Evolutionary conservation across 2,888 invertebrate species (phyloP).

Genomic region (Eledone cirrhosa): DNA sequence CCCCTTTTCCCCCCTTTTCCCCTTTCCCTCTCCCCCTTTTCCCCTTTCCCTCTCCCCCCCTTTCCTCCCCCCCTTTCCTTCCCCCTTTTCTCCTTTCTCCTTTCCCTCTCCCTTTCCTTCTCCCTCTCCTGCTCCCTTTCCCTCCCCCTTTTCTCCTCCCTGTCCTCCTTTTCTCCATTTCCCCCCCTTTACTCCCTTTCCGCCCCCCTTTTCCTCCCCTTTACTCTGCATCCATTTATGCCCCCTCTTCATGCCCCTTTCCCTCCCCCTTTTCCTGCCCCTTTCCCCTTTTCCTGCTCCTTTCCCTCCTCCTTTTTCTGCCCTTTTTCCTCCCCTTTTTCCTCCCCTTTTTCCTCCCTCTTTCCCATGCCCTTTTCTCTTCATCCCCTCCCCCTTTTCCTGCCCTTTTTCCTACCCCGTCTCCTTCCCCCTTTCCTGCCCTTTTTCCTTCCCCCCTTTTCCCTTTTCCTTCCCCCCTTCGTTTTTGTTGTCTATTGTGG

Average conservation of each 20-base stretch:
- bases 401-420: background rate
- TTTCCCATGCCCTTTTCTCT: background rate
- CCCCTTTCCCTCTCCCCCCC: background rate
- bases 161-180: background rate
- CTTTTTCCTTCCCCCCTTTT: background rate
- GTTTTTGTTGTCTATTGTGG: too few relatives aligned
- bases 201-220: background rate
- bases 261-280: background rate
- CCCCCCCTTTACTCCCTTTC: background rate
- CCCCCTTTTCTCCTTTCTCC: background rate
- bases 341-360: background rate
- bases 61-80: background rate
- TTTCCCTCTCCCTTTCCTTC: background rate
- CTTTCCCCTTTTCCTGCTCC: background rate
- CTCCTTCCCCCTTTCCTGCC: background rate
- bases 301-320: background rate
- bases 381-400: background rate
- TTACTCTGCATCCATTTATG: background rate
- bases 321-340: background rate
- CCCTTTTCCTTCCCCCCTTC: background rate
- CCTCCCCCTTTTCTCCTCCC: background rate
- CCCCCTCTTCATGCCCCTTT: background rate
- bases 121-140: too few relatives aligned
- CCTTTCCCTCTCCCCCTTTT: background rate
- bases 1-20: background rate